Evolutionary conservation across 2,797 vertebrate genomes (phyloP), one percentile per base, ranked within the genome.

Genomic region (Coendou prehensilis): DNA sequence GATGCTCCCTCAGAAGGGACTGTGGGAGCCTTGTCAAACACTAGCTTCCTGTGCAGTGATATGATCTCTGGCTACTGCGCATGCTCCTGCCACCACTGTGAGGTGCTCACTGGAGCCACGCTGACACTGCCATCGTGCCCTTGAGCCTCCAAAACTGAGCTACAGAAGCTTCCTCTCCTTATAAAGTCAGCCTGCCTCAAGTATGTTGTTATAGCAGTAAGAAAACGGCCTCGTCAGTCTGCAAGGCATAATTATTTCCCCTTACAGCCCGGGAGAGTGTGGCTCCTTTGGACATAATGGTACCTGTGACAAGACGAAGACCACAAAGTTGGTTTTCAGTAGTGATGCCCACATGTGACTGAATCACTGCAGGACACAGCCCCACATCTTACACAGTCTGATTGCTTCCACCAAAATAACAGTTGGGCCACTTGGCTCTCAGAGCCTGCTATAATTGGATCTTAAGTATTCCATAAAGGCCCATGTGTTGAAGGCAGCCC

Each of bases 371-470:
- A 10, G 15, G 28, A 41, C 11, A 4, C 4, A 11, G 37, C 7
- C 33, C 23, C 22, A 10, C 10, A 2, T 30, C 0, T 6, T 14
- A 79, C 14, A 0, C 9, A 14, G 22, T 14, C 64, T n/a, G 5
- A 71, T 15, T 18, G 30, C 33, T 57, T 61, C 84, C 30, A 47
- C 26, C 4, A 37, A 15, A 64, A 15, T 9, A 6, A n/a, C 57
- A 22, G 4, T 81, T 54, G 17, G 7, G 13, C 20, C 2, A 1
- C 64, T 30, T 1, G 2, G 56, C 26, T 30, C 47, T 33, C 5
- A 8, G 30, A 45, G 15, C 41, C 81, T 83, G 41, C 14, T 33
- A 11, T 47, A 63, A 33, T 45, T 82, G 80, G 80, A 30, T 30
- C 37, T 37, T 20, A 33, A 61, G 57, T 45, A 57, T 82, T 59